Base-by-base conservation (phyloP, 2,888 invertebrate species). In the Erebia epiphron region DNA sequence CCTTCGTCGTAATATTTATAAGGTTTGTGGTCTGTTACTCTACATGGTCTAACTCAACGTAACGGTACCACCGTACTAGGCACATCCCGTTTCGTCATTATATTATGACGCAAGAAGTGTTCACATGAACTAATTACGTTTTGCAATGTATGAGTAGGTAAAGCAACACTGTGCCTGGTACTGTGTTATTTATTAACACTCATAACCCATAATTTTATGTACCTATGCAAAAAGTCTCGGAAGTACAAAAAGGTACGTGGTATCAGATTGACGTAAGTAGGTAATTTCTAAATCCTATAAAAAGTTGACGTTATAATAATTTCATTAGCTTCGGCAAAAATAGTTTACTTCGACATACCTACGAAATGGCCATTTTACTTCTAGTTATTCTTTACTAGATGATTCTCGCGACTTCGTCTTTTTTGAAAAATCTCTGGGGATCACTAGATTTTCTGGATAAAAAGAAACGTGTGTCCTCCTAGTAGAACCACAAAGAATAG, bases 61-160 rank as follows among this genome's bases (percentile, higher is more conserved):
- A 4, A 26, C 2, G 26, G 26, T 35, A 35, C 35, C 35, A 35
- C 7, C 35, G 16, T 16, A 16, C 13, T n/a, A n/a, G n/a, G n/a
- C 11, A 57, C 43, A 67, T 67, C 72, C 67, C 70, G 43, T 16
- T 61, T 57, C 46, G 52, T 71, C 65, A 69, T 52, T 14, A 13
- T 68, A 26, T 71, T 68, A 26, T 71, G 73, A 72, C 72, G 72
- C 68, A 72, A 52, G 50, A 50, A n/a, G 21, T 46, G 21, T 49
- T 49, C 16, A 21, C 54, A 14, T 63, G 66, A 52, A 68, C 68
- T 57, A n/a, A n/a, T n/a, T n/a, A 46, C 35, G 35, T 8, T 50
- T 1, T 62, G n/a, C 26, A 49, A 41, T 41, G 49, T 61, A 61
- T 46, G 61, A 16, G n/a, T 52, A 52, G 46, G 11, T 46, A 46